Percentiles rank a stretch among this genome's conserved stretches.
These are phyloP conservation scores for Drosophila chauvacae DNA, from an alignment of 1,140 invertebrate genomes.

Conservation along the genomic window DNA sequence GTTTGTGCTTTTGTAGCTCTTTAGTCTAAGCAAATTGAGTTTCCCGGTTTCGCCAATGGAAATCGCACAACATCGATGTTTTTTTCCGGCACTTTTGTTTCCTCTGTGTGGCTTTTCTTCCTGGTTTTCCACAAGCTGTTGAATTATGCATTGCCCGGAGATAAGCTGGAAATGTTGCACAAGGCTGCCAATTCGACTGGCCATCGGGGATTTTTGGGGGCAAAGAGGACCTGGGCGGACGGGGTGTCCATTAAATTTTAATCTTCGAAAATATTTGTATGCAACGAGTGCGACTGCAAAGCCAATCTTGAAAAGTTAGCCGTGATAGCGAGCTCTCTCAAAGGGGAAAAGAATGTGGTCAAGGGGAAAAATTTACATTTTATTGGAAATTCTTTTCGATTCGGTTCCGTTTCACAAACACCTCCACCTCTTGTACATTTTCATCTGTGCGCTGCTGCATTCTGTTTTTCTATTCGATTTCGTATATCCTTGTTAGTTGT, in stretches of 20 bases:
- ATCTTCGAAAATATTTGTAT: conserved; percentile 58
- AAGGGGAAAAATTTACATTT: conserved; percentile 39
- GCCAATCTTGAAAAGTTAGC: conserved; percentile 31
- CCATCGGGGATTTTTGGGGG: conserved; percentile 12
- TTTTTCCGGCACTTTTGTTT: conserved; percentile 17
- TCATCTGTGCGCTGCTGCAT: not conserved
- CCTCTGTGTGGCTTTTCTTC: conserved; percentile 36
- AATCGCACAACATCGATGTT: conserved; percentile 48
- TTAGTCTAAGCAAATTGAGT: conserved; percentile 59
- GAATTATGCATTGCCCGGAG: conserved; percentile 66
- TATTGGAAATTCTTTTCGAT: conserved; percentile 44
- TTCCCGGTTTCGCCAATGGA: conserved; percentile 32
- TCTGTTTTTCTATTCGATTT: conserved; percentile 5
- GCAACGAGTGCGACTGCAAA: conserved; percentile 18
- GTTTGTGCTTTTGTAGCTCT: conserved; percentile 45
- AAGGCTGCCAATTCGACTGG: conserved; percentile 49
- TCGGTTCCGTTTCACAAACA: conserved; percentile 17
- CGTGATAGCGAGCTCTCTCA: conserved; percentile 7
- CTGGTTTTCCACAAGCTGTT: conserved; percentile 58
- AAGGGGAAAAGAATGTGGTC: conserved; percentile 27
- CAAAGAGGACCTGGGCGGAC: not conserved
- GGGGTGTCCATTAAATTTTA: conserved; percentile 63
- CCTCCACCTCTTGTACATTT: conserved; percentile 8
- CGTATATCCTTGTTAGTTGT: not conserved
- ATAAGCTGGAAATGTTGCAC: conserved; percentile 67